Base-by-base conservation (phyloP, 2,113 vertebrate genomes). In the Ondatra zibethicus region DNA sequence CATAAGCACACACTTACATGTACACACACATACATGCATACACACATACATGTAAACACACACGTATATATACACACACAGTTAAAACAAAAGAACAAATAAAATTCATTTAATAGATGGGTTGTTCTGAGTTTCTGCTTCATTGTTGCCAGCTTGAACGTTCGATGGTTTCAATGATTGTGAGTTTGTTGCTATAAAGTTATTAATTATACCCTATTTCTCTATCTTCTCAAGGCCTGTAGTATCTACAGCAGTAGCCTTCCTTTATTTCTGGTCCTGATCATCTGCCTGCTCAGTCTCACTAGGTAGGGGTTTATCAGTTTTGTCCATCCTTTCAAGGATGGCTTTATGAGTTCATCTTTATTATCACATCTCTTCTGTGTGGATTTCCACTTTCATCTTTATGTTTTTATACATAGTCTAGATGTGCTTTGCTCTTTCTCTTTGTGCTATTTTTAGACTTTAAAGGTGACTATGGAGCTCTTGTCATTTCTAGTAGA, bases 271-370 rank as follows among this genome's bases (percentile, higher is more conserved):
- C 65, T 88, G 21, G 87, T 77, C 52, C 29, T 50, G 39, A 33
- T 31, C 70, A n/a, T 63, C 65, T 84, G 16, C 66, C 31, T 47
- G 23, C n/a, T 87, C 39, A 77, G 13, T n/a, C 61, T 88, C 47
- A 9, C 75, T 70, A 90, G 33, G 47, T 52, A 25, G 42, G 31
- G 3, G 61, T 82, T 92, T 88, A 76, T 7, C 42, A 77, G 42
- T 72, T 88, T 58, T 82, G 27, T 66, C 70, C 8, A 65, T 58
- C 42, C 95, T 94, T 84, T 68, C 66, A 75, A 76, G 50, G 23
- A 95, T 92, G 91, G 66, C 16, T 14, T 92, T 73, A 19, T 77
- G 65, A 61, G 58, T 39, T 95, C 82, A 45, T 65, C 86, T 82
- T 87, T 10, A 66, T 50, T 73, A 50, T 39, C 82, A 76, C 27